A percentile compares a stretch with the other conserved stretches of the same genome.
Conservation (phyloP, 2,888 invertebrate species). For the Alloplasta piceator region DNA sequence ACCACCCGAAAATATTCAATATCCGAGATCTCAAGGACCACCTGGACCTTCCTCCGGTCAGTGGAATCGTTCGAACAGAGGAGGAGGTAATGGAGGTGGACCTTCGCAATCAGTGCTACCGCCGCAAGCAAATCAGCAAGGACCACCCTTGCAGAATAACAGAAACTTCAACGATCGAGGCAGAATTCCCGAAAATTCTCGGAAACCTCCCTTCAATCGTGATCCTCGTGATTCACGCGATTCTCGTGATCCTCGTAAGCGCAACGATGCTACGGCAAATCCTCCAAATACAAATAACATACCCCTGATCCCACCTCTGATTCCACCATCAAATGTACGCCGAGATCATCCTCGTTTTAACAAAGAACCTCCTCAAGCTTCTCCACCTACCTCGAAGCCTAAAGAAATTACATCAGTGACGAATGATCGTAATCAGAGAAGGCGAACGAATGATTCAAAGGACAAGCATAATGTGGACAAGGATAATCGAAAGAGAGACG, state of each 20-base stretch:
- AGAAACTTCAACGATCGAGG: conserved; percentile 67
- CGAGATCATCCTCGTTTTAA: conserved; percentile 73
- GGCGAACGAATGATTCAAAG: conserved; percentile 66
- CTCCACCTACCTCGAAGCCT: conserved; percentile 20
- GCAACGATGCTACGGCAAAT: conserved; percentile 8
- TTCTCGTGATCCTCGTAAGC: conserved; percentile 40
- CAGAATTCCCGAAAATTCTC: conserved; percentile 66
- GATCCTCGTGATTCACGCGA: conserved; percentile 1
- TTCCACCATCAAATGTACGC: conserved; percentile 43
- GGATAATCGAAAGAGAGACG: conserved; percentile 52
- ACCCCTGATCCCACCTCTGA: conserved; percentile 21
- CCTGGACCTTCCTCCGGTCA: conserved; percentile 20
- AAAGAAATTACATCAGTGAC: conserved; percentile 43
- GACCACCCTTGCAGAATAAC: conserved; percentile 7
- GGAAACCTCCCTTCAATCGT: conserved; percentile 35
- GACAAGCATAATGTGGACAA: conserved; percentile 56
- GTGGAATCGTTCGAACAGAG: conserved; percentile 62
- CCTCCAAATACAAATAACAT: conserved; percentile 40
- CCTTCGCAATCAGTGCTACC: conserved; percentile 53
- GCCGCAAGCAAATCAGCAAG: conserved; percentile 17
- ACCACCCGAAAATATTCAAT: conserved; percentile 66
- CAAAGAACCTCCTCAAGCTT: conserved; percentile 68
- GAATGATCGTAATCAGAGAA: conserved; percentile 72
- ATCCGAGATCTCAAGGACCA: conserved; percentile 69
- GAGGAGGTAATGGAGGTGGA: conserved; percentile 46